Base-by-base conservation (phyloP, 2,888 invertebrate species). In the Mycalesis mineus region DNA sequence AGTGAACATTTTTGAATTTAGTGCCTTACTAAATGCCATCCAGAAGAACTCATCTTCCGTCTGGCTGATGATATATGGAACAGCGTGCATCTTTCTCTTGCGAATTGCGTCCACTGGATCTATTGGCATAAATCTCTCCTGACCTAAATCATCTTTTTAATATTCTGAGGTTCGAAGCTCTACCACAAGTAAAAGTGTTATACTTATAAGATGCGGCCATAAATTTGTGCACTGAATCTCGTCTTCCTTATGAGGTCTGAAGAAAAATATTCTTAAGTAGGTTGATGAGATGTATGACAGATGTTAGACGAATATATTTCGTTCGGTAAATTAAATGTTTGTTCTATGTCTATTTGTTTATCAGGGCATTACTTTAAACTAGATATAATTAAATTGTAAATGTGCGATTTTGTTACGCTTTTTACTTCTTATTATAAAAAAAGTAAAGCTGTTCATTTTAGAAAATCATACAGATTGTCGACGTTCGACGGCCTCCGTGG, bases 31-130 rank as follows among this genome's bases (percentile, higher is more conserved):
- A 61, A 91, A 90, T 8, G 93, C 92, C 55, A 89, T 86, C 66
- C 91, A 91, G 55, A 91, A 92, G 79, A 94, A 93, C 77, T 95
- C 95, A 62, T 93, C 92, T 50, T 91, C 88, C 0, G 93, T 93
- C 66, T 93, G 89, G 55, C 94, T 93, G 62, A 92, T 87, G 50
- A 95, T 91, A 56, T 92, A 77, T 0, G 95, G 94, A 22, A 94
- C 92, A 49, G 91, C 87, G 64, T 91, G 82, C 59, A 93, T 91
- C 40, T 91, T 84, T 1, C 92, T 92, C 55, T 88, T 74, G 33
- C 87, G 80, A 53, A 93, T 91, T 5, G 92, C 82, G 42, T 88
- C 86, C 37, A 89, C 78, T 0, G 94, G 94, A 68, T 93, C 91
- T 11, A 90, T 91, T 0, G 84, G 66, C n/a, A 95, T 78, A 75